phyloP scores from a whole-genome alignment of 2,113 vertebrate species.

The Saguinus midas region DNA sequence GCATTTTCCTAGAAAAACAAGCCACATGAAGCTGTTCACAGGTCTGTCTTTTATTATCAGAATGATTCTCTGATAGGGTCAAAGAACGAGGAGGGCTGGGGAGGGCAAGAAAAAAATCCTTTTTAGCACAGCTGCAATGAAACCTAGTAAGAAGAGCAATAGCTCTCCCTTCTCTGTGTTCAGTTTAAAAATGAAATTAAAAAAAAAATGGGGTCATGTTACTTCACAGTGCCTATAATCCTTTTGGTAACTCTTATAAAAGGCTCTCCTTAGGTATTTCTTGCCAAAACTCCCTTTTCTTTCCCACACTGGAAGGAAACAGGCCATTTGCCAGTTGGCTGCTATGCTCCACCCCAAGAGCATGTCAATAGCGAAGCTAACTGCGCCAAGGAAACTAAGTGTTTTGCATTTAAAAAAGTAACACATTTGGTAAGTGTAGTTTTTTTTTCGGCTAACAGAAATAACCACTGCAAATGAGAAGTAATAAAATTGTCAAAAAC shows the following conservation, averaged over 20 bases:
- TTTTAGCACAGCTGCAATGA: conserved; percentile 36
- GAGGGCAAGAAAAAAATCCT: not conserved
- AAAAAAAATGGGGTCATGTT: conserved; percentile 61
- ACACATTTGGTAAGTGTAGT: conserved; percentile 32
- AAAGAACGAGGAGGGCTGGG: not conserved
- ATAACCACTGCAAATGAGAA: conserved; percentile 35
- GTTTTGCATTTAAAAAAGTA: conserved; percentile 44
- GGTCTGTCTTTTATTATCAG: not conserved
- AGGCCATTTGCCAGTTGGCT: conserved; percentile 69
- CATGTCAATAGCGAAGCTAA: conserved; percentile 47
- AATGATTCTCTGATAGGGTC: not conserved
- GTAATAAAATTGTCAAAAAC: conserved; percentile 22
- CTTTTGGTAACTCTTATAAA: conserved; percentile 67
- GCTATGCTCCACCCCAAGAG: conserved; percentile 23
- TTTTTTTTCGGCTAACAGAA: conserved; percentile 30
- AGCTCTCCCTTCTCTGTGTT: conserved; percentile 11
- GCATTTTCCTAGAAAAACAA: conserved; percentile 84
- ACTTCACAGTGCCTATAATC: conserved; percentile 64
- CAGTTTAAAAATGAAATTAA: conserved; percentile 50
- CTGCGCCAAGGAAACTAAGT: conserved; percentile 49
- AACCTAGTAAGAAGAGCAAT: conserved; percentile 37
- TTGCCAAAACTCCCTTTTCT: conserved; percentile 74
- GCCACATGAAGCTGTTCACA: conserved; percentile 51
- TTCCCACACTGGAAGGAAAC: conserved; percentile 72
- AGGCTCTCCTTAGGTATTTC: conserved; percentile 51